A percentile compares a stretch with the other conserved stretches of the same genome.
These are phyloP conservation scores for Lophius americanus DNA, from an alignment of 2,797 vertebrate species.

Conservation along the genomic window DNA sequence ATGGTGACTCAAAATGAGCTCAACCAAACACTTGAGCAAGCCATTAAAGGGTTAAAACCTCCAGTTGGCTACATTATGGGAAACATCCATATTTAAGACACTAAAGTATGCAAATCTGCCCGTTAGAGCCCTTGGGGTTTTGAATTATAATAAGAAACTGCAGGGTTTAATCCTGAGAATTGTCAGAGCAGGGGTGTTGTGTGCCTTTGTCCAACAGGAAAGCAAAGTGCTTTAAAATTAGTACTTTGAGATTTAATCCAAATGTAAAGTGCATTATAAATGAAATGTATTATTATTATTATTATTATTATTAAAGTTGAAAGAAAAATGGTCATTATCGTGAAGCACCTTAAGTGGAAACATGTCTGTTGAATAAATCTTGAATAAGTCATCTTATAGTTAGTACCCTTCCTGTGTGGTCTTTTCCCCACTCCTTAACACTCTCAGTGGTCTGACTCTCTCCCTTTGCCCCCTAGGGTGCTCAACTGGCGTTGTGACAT, in stretches of 20 bases:
- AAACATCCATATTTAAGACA: slow-evolving; percentile 1
- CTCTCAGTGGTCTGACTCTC: slow-evolving; percentile 29
- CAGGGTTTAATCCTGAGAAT: slow-evolving; percentile 20
- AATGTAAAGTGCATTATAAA: too few species aligned
- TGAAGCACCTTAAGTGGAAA: slow-evolving; percentile 27
- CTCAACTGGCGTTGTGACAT: slow-evolving; percentile 22
- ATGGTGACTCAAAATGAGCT: too few species aligned
- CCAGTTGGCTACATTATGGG: background rate
- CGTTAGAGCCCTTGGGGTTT: slow-evolving; percentile 1
- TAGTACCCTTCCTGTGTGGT: slow-evolving; percentile 33
- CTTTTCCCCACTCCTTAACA: slow-evolving; percentile 16
- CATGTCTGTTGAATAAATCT: slow-evolving; percentile 43
- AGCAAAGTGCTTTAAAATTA: slow-evolving; percentile 38
- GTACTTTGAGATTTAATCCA: too few species aligned
- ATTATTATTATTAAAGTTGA: too few species aligned
- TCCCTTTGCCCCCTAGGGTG: slow-evolving; percentile 2
- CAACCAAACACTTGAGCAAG: too few species aligned
- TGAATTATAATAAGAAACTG: slow-evolving; percentile 10
- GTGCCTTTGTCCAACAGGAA: slow-evolving; percentile 26
- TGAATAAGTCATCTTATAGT: slow-evolving; percentile 45
- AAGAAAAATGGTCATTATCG: slow-evolving; percentile 42
- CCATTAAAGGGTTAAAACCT: background rate
- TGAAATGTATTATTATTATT: too few species aligned
- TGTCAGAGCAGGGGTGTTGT: slow-evolving; percentile 13
- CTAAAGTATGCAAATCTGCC: background rate